These are phyloP conservation scores for Microtus montanus DNA, from an alignment of 2,113 vertebrate species.

Conservation along the genomic window DNA sequence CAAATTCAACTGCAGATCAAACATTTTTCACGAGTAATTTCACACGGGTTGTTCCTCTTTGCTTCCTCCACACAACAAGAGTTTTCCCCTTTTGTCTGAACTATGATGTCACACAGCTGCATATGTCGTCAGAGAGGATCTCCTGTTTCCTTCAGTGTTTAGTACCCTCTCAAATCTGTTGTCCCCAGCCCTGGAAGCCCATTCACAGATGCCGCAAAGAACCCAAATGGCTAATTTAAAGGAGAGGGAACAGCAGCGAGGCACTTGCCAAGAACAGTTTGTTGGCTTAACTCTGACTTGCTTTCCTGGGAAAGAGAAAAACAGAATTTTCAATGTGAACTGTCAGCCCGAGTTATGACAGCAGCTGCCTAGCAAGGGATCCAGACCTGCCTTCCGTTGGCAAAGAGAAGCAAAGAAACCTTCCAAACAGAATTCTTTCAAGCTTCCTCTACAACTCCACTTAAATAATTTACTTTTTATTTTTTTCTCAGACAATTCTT, in stretches of 20 bases:
- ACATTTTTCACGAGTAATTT: not conserved
- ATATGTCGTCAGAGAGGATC: slow-evolving; percentile 21
- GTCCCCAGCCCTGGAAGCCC: slow-evolving; percentile 69
- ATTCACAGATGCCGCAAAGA: slow-evolving; percentile 75
- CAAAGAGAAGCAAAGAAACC: slow-evolving; percentile 87
- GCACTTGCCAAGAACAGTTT: slow-evolving; percentile 88
- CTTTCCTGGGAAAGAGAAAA: slow-evolving; percentile 89
- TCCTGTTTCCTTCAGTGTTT: not conserved
- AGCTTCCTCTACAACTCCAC: slow-evolving; percentile 88
- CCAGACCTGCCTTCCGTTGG: slow-evolving; percentile 84
- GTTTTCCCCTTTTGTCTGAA: slow-evolving; percentile 14
- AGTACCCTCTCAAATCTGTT: slow-evolving; percentile 40
- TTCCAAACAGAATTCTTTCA: slow-evolving; percentile 91
- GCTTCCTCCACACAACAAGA: slow-evolving; percentile 12
- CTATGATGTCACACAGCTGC: not conserved
- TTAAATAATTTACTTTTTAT: slow-evolving; percentile 93
- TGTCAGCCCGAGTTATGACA: slow-evolving; percentile 90
- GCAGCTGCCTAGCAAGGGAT: slow-evolving; percentile 86
- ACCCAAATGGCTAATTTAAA: slow-evolving; percentile 84
- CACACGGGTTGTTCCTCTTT: not conserved
- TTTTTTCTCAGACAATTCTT: slow-evolving; percentile 87
- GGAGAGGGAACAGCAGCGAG: slow-evolving; percentile 84
- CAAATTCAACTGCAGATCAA: not conserved
- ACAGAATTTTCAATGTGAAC: slow-evolving; percentile 92
- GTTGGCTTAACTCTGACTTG: slow-evolving; percentile 90